These are phyloP conservation scores for Orius laevigatus DNA, from an alignment of 1,140 invertebrate species.

Conservation along the genomic window DNA sequence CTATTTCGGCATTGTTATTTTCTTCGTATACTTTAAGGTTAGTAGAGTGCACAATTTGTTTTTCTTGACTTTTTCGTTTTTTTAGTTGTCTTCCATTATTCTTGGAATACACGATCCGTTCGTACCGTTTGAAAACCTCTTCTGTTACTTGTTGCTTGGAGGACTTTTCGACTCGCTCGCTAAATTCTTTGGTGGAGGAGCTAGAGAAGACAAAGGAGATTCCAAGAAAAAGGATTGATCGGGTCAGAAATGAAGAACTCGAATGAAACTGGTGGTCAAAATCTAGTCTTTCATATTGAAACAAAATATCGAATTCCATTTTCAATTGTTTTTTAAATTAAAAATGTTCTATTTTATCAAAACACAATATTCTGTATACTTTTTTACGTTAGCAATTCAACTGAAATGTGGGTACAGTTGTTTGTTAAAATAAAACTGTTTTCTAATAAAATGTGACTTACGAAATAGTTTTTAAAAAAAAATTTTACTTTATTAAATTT, in stretches of 20 bases:
- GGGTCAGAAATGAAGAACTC: background rate
- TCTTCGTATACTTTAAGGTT: slow-evolving; percentile 98
- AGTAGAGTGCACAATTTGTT: slow-evolving; percentile 3
- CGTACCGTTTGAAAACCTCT: slow-evolving; percentile 94
- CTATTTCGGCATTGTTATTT: slow-evolving; percentile 97
- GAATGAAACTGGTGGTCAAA: too few relatives aligned
- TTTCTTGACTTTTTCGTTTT: slow-evolving; percentile 16
- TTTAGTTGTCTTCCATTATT: slow-evolving; percentile 77
- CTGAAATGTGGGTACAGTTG: too few relatives aligned
- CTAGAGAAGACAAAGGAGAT: slow-evolving; percentile 60
- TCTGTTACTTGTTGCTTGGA: slow-evolving; percentile 92
- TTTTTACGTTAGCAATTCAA: too few relatives aligned
- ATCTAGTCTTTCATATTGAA: too few relatives aligned
- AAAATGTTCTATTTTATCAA: too few relatives aligned
- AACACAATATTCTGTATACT: too few relatives aligned
- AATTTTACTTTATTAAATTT: too few relatives aligned
- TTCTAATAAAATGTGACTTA: too few relatives aligned
- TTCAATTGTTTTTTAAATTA: too few relatives aligned
- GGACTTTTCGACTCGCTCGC: slow-evolving; percentile 94
- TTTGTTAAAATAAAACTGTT: too few relatives aligned
- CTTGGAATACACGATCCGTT: slow-evolving; percentile 97
- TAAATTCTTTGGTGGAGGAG: slow-evolving; percentile 60
- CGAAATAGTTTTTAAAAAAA: too few relatives aligned
- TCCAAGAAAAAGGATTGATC: slow-evolving; percentile 61
- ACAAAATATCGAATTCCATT: too few relatives aligned